Base-by-base conservation (phyloP, 1,140 invertebrate species). In the Diprion similis region DNA sequence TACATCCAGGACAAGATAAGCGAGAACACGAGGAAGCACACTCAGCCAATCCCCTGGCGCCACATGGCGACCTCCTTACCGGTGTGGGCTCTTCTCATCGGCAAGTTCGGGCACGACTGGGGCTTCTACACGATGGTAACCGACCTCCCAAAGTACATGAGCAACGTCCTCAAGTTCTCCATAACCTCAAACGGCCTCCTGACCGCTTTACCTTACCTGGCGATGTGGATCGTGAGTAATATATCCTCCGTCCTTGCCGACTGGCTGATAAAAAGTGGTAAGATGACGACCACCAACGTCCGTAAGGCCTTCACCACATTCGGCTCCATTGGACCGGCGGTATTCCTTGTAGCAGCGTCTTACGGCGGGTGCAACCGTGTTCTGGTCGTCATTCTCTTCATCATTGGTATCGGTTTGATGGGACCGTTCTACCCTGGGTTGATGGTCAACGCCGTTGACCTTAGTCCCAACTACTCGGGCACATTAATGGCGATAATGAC, bases 21-120 rank as follows among this genome's bases (percentile, higher is more conserved):
- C 86, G 88, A 75, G 82, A 90, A 4, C 89, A 81, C 10, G 48
- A 19, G 86, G 74, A 87, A 87, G 70, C 86, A 89, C 75, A 82
- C 90, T 2, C 89, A 89, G 0, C 87, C 91, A 10, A 89, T 92
- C 7, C 93, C 93, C 10, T 94, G 92, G 92, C 90, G 86, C 73
- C 88, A 89, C 2, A 92, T 94, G 48, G 85, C 97, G 0, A 94
- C 91, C 13, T 97, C 93, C 8, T 82, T 90, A 37, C 92, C 93
- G 10, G 89, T 94, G 66, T 93, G 92, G 90, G 92, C 93, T 0
- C 83, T 94, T 46, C 86, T 94, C 1, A 88, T 89, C 73, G 92
- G 94, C 48, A 17, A 65, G 10, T 90, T 95, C 80, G 94, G 94
- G 59, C 94, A 96, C 86, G 95, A 97, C 86, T 98, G 95, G 95